These are phyloP conservation scores for Cynaeus angustus DNA, from an alignment of 2,888 invertebrate genomes.

Conservation along the genomic window DNA sequence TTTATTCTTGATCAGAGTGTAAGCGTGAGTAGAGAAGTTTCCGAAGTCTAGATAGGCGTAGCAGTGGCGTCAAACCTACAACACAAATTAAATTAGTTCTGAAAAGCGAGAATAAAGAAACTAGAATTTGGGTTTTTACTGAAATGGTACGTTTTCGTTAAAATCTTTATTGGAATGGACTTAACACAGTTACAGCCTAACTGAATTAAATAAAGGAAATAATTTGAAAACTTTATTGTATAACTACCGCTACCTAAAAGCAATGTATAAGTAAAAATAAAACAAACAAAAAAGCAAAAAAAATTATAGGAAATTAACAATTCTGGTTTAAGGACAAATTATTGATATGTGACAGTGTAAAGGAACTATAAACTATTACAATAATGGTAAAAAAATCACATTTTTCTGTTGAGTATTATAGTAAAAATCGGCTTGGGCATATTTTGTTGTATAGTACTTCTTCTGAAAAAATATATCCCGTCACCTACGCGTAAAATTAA, in stretches of 20 bases:
- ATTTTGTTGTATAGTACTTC: constrained; percentile 55
- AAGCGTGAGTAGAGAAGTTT: too few relatives aligned
- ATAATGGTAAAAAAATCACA: constrained; percentile 65
- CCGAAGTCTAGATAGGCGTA: too few relatives aligned
- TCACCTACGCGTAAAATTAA: constrained; percentile 56
- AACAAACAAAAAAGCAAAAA: constrained; percentile 54
- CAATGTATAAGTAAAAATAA: constrained; percentile 56
- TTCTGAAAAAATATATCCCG: constrained; percentile 59
- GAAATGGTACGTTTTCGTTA: constrained; percentile 7
- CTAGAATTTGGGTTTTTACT: not conserved
- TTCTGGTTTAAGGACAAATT: constrained; percentile 50
- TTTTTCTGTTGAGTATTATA: constrained; percentile 67
- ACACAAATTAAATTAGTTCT: not conserved
- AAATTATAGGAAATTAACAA: constrained; percentile 47
- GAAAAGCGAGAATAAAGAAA: not conserved
- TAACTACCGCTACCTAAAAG: constrained; percentile 66
- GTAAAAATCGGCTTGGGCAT: constrained; percentile 60
- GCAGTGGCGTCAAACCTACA: too few relatives aligned
- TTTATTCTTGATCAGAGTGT: too few relatives aligned
- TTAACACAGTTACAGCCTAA: constrained; percentile 14
- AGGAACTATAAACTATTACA: constrained; percentile 58
- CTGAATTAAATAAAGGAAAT: constrained; percentile 29
- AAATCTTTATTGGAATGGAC: constrained; percentile 21
- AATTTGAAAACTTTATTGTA: constrained; percentile 60
- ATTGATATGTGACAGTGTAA: constrained; percentile 53